phyloP scores from a whole-genome alignment of 2,113 vertebrate genomes.

The Apeltes quadracus region DNA sequence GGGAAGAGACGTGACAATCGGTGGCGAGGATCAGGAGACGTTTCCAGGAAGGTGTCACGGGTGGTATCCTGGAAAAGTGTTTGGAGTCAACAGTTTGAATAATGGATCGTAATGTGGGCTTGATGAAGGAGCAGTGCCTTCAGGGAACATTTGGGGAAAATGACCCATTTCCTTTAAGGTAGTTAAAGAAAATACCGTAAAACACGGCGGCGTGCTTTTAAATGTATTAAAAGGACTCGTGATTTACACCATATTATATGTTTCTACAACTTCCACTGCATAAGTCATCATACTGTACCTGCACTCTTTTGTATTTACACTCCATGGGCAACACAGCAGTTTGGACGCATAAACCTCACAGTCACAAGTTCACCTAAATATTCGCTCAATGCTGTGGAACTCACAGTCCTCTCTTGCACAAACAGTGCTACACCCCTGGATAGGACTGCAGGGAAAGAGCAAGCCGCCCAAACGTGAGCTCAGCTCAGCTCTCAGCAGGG shows the following conservation, averaged over 20 bases:
- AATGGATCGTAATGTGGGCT: conserved; percentile 29
- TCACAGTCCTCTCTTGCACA: neutral
- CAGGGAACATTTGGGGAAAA: neutral
- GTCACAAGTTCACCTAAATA: neutral
- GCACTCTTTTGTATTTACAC: conserved; percentile 1
- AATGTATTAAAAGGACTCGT: neutral
- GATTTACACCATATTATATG: neutral
- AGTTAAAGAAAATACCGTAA: conserved; percentile 1
- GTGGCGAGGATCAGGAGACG: conserved; percentile 2
- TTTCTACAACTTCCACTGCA: conserved; percentile 4
- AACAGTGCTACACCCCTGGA: neutral
- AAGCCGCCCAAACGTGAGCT: neutral
- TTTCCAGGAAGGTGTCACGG: conserved; percentile 36
- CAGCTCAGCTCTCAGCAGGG: neutral
- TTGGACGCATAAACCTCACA: neutral
- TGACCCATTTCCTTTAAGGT: neutral
- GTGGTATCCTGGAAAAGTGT: conserved; percentile 28
- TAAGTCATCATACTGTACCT: conserved; percentile 6
- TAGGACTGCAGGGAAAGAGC: neutral
- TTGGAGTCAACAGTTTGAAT: conserved; percentile 20
- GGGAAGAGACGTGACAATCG: conserved; percentile 31
- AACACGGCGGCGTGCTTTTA: conserved; percentile 15
- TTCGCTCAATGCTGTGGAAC: neutral
- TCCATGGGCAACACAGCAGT: neutral
- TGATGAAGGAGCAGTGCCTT: conserved; percentile 20